Percentiles rank a stretch among this genome's conserved stretches.
These are phyloP conservation scores for Gymnocheta viridis DNA, from an alignment of 2,888 invertebrate species.

Conservation along the genomic window DNA sequence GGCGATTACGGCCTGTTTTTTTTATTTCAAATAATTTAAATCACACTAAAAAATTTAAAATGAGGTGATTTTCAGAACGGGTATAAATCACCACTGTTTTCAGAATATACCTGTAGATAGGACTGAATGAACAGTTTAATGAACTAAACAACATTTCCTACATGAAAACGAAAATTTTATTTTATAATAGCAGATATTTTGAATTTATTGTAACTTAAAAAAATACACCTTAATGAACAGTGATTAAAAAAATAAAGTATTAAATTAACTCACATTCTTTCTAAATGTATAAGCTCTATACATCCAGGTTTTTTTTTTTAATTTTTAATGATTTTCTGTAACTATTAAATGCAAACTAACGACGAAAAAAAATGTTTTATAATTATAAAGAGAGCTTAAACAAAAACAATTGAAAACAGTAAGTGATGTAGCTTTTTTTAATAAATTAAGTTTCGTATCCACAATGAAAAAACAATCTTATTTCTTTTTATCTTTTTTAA, in stretches of 20 bases:
- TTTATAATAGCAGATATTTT: neutral
- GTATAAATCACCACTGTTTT: neutral
- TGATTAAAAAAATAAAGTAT: neutral
- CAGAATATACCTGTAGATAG: neutral
- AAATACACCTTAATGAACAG: neutral
- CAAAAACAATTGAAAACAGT: constrained; percentile 35
- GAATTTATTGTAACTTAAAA: constrained; percentile 1
- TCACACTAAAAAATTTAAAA: neutral
- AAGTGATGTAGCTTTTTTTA: constrained; percentile 24
- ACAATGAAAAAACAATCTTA: constrained; percentile 24
- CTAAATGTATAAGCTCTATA: constrained; percentile 32
- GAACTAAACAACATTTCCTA: neutral
- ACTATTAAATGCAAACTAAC: constrained; percentile 61
- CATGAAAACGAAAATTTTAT: neutral
- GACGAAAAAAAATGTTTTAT: constrained; percentile 9
- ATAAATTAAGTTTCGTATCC: constrained; percentile 17
- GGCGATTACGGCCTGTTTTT: neutral
- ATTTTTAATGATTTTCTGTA: constrained; percentile 42
- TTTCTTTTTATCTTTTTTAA: constrained; percentile 6
- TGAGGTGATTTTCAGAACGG: neutral
- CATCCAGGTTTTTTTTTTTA: constrained; percentile 19
- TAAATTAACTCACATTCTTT: neutral
- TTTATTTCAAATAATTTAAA: neutral
- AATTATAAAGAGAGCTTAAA: constrained; percentile 42
- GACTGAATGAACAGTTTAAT: neutral